Percentiles rank a stretch among this genome's conserved stretches.
Conservation (phyloP, 2,113 vertebrate genomes). For the Ictalurus punctatus region DNA sequence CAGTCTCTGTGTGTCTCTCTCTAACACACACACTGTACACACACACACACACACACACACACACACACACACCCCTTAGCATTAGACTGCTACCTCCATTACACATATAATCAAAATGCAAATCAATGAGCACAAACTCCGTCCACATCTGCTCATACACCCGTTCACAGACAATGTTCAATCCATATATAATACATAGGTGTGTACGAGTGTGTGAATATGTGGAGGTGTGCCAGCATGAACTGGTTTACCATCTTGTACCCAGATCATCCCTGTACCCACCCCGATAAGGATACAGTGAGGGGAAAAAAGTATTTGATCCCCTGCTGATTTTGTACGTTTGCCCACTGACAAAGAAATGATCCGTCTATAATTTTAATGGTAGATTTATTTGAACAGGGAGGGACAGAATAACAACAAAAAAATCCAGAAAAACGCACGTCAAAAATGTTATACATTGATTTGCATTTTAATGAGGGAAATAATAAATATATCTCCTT, state of each 20-base stretch:
- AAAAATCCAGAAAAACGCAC: too few relatives aligned
- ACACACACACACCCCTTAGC: not conserved
- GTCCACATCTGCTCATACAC: not conserved
- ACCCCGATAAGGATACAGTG: not conserved
- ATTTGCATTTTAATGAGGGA: too few relatives aligned
- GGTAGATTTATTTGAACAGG: too few relatives aligned
- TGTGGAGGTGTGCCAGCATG: not conserved
- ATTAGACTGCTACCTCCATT: not conserved
- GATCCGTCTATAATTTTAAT: too few relatives aligned
- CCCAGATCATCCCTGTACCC: not conserved
- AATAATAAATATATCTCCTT: too few relatives aligned
- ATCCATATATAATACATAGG: not conserved
- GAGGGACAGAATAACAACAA: too few relatives aligned
- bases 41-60: not conserved
- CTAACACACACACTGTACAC: not conserved
- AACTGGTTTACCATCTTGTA: not conserved
- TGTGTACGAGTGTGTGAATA: not conserved
- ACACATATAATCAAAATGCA: slow-evolving; percentile 5
- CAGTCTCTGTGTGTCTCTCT: too few relatives aligned
- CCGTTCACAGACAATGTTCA: not conserved
- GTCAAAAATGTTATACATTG: too few relatives aligned
- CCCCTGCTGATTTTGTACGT: too few relatives aligned
- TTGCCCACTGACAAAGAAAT: too few relatives aligned
- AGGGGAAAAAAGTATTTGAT: too few relatives aligned
- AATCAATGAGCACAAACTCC: not conserved